Evolutionary conservation across 2,113 vertebrate genomes (phyloP).

Genomic region (Nanorana parkeri): DNA sequence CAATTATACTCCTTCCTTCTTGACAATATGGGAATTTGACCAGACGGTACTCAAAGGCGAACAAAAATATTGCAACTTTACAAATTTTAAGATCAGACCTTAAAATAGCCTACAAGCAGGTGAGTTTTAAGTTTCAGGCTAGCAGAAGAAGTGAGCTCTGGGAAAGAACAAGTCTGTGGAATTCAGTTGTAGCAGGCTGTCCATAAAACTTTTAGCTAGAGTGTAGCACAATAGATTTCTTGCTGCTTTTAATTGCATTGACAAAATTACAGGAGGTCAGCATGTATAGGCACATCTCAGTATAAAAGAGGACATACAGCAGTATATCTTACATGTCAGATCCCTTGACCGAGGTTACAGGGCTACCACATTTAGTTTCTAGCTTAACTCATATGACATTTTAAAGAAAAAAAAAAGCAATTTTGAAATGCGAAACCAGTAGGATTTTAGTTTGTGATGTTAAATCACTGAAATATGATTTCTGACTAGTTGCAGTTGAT

Average conservation of each 20-base stretch:
- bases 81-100: neutral
- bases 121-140: slow-evolving; percentile 26
- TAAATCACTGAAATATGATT: too few species aligned
- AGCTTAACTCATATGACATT: neutral
- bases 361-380: neutral
- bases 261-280: slow-evolving; percentile 22
- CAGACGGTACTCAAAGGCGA: neutral
- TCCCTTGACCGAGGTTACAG: neutral
- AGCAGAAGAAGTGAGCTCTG: slow-evolving; percentile 19
- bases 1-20: slow-evolving; percentile 38
- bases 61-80: slow-evolving; percentile 8
- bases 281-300: neutral
- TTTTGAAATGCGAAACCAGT: too few species aligned
- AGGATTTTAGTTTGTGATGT: too few species aligned
- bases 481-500: too few species aligned
- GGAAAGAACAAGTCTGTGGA: slow-evolving; percentile 1
- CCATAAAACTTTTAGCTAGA: slow-evolving; percentile 23
- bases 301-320: neutral
- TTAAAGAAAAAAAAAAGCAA: too few species aligned
- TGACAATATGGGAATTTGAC: slow-evolving; percentile 23
- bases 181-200: neutral
- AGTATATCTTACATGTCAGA: neutral
- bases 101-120: slow-evolving; percentile 29
- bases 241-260: slow-evolving; percentile 28
- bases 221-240: slow-evolving; percentile 9